These are phyloP conservation scores for Xestia sexstrigata DNA, from an alignment of 2,888 invertebrate genomes.

Conservation along the genomic window DNA sequence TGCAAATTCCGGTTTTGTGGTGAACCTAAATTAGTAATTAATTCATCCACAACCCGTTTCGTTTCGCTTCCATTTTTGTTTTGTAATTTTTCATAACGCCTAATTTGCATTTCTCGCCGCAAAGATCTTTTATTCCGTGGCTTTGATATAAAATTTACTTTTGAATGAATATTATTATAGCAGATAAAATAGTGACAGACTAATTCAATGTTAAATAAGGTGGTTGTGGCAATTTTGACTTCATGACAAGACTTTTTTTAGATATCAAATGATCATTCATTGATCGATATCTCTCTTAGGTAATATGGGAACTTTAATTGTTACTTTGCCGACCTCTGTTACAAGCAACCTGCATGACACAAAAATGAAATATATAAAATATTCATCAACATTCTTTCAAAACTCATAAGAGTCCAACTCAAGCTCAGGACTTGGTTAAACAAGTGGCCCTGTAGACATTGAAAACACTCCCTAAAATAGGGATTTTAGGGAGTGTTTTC, in stretches of 20 bases:
- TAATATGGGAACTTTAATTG: not conserved
- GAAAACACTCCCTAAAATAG: not conserved
- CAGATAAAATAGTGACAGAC: not conserved
- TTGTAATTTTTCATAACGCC: constrained; percentile 69
- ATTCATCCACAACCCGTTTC: constrained; percentile 72
- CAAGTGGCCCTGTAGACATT: not conserved
- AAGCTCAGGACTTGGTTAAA: not conserved
- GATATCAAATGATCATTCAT: not conserved
- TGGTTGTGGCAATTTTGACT: not conserved
- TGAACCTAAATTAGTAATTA: constrained; percentile 76
- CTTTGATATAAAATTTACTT: constrained; percentile 27
- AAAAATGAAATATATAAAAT: not conserved
- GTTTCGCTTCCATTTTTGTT: constrained; percentile 66
- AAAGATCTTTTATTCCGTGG: constrained; percentile 39
- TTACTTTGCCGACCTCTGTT: not conserved
- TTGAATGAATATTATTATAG: constrained; percentile 23
- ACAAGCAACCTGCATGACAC: not conserved
- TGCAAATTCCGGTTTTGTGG: constrained; percentile 67
- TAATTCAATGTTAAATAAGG: not conserved
- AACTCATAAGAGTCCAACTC: not conserved
- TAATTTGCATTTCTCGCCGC: constrained; percentile 67
- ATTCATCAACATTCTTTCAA: not conserved
- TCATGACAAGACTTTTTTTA: not conserved
- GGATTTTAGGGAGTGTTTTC: too few relatives aligned
- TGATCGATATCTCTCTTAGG: not conserved